Conservation (phyloP, 2,113 vertebrate genomes). For the Salvelinus namaycush region DNA sequence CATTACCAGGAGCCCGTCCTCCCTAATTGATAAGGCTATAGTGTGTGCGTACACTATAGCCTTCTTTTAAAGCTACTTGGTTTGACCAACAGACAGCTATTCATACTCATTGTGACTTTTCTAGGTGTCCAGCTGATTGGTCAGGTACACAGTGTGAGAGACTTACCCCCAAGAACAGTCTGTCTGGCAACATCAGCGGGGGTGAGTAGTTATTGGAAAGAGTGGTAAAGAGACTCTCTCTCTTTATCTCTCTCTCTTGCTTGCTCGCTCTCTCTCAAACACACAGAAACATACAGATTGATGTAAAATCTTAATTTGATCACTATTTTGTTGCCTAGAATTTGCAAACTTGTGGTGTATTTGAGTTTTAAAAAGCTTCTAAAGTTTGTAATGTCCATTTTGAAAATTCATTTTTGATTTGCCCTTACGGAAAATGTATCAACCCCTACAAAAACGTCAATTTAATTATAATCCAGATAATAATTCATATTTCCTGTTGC, state of each 20-base stretch:
- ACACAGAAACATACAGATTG: neutral
- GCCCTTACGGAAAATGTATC: too few relatives aligned
- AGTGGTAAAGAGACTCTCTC: neutral
- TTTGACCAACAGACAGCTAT: neutral
- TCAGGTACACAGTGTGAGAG: slow-evolving; percentile 87
- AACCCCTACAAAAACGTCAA: too few relatives aligned
- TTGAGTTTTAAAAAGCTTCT: too few relatives aligned
- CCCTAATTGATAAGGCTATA: too few relatives aligned
- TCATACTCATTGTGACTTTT: slow-evolving; percentile 30
- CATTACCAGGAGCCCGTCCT: too few relatives aligned
- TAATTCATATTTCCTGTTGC: too few relatives aligned
- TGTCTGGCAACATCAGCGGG: slow-evolving; percentile 81
- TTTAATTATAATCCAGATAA: too few relatives aligned
- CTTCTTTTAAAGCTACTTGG: neutral
- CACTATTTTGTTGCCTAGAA: too few relatives aligned
- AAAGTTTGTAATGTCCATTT: too few relatives aligned
- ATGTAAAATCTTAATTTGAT: too few relatives aligned
- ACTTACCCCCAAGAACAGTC: slow-evolving; percentile 83
- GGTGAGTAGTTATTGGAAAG: slow-evolving; percentile 72
- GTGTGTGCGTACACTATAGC: neutral
- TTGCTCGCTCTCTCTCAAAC: neutral
- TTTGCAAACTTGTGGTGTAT: too few relatives aligned
- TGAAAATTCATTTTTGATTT: too few relatives aligned
- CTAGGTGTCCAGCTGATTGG: slow-evolving; percentile 85
- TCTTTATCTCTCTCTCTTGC: neutral